phyloP scores from a whole-genome alignment of 2,888 invertebrate species.

The Xanthorhoe spadicearia region DNA sequence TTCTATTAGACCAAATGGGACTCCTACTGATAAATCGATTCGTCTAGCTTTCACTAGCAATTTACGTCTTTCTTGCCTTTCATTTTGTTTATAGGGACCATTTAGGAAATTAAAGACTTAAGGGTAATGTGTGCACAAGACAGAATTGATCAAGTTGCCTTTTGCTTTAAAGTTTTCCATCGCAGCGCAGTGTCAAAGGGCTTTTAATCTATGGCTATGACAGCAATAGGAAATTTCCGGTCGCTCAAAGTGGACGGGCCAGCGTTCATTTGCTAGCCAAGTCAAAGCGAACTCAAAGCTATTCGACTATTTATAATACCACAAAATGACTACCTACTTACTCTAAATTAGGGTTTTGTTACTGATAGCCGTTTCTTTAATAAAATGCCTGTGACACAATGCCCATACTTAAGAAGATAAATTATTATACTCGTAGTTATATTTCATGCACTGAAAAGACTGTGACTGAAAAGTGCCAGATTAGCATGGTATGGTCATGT shows the following conservation, averaged over 20 bases:
- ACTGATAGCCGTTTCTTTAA: neutral
- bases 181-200: slow-evolving; percentile 19
- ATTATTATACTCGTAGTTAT: too few species aligned
- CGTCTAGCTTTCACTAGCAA: slow-evolving; percentile 54
- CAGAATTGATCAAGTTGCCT: slow-evolving; percentile 31
- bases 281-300: slow-evolving; percentile 16
- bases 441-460: too few species aligned
- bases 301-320: slow-evolving; percentile 4
- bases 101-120: slow-evolving; percentile 58
- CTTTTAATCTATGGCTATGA: slow-evolving; percentile 37
- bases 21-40: slow-evolving; percentile 68
- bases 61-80: slow-evolving; percentile 43
- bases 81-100: slow-evolving; percentile 59
- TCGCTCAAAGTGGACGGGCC: slow-evolving; percentile 20
- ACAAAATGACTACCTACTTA: too few species aligned
- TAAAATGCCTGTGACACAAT: neutral
- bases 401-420: neutral
- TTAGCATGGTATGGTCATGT: too few species aligned
- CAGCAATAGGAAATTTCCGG: slow-evolving; percentile 41
- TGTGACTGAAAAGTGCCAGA: too few species aligned
- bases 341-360: too few species aligned
- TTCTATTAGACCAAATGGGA: slow-evolving; percentile 62
- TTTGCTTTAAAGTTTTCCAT: slow-evolving; percentile 28
- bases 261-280: slow-evolving; percentile 17
- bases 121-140: slow-evolving; percentile 35